Percentiles rank a stretch among this genome's conserved stretches.
phyloP scores from a whole-genome alignment of 2,888 invertebrate genomes.

The Parasteatoda lunata region DNA sequence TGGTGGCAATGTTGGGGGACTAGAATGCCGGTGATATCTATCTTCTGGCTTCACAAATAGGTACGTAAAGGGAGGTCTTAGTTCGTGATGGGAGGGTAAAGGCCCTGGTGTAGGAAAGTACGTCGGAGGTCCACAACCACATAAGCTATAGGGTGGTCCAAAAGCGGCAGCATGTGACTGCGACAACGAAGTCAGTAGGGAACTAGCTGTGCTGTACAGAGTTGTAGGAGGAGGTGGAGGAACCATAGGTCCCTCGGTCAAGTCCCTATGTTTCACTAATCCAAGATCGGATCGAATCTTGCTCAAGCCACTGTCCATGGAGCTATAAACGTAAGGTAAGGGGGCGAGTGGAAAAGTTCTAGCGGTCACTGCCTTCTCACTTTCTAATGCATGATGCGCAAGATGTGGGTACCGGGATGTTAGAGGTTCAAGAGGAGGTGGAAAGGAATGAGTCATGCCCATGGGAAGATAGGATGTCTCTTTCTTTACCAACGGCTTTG shows the following conservation, averaged over 20 bases:
- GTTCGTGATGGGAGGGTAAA: slow-evolving; percentile 71
- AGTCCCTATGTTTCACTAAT: slow-evolving; percentile 39
- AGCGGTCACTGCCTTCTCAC: slow-evolving; percentile 70
- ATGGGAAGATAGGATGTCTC: slow-evolving; percentile 52
- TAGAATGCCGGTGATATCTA: slow-evolving; percentile 71
- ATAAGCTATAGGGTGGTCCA: slow-evolving; percentile 58
- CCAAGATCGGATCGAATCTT: slow-evolving; percentile 53
- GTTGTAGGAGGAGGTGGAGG: slow-evolving; percentile 46
- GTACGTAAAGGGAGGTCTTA: slow-evolving; percentile 74
- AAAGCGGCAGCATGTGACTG: slow-evolving; percentile 60
- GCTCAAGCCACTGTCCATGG: slow-evolving; percentile 56
- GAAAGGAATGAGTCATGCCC: slow-evolving; percentile 44
- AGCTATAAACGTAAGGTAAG: slow-evolving; percentile 56
- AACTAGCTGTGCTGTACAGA: slow-evolving; percentile 63
- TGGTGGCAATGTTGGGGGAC: slow-evolving; percentile 65
- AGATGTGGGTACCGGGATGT: slow-evolving; percentile 45
- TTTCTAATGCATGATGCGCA: slow-evolving; percentile 58
- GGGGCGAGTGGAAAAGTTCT: slow-evolving; percentile 68
- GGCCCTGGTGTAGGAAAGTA: slow-evolving; percentile 63
- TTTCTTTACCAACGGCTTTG: slow-evolving; percentile 80
- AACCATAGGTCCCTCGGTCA: slow-evolving; percentile 28
- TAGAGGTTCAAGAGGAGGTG: slow-evolving; percentile 54
- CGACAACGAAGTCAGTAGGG: slow-evolving; percentile 54
- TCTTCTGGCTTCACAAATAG: slow-evolving; percentile 75
- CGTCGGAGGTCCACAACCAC: slow-evolving; percentile 58